Evolutionary conservation across 2,888 invertebrate genomes (phyloP).

Genomic region (Athalia rosae): DNA sequence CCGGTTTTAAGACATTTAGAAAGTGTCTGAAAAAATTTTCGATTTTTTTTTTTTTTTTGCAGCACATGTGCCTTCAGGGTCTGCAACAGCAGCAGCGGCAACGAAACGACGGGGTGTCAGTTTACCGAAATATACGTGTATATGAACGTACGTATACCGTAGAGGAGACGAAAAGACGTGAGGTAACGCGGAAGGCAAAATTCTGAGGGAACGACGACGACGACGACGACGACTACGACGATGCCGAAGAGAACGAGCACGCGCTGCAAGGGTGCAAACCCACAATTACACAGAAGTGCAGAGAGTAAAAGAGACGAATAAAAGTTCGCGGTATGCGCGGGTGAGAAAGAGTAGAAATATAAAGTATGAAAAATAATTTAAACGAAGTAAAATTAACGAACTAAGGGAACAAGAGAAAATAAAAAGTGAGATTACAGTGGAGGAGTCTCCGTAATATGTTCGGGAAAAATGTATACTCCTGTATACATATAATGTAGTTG

Average conservation of each 20-base stretch:
- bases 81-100: neutral
- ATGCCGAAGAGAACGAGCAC: neutral
- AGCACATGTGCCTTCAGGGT: no score
- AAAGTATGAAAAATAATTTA: neutral
- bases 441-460: constrained; percentile 20
- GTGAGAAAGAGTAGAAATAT: no score
- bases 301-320: no score
- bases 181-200: constrained; percentile 28
- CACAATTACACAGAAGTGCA: no score
- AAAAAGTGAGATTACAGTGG: constrained; percentile 32
- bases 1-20: no score
- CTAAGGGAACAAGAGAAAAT: neutral
- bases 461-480: neutral
- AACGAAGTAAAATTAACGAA: constrained; percentile 6
- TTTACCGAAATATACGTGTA: constrained; percentile 5
- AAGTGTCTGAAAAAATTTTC: no score
- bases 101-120: constrained; percentile 8
- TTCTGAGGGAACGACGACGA: neutral
- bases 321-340: no score
- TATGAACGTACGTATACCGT: no score
- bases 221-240: neutral
- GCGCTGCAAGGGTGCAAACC: neutral
- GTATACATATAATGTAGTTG: constrained; percentile 10
- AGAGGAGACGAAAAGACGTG: neutral
- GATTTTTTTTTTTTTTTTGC: no score